Evolutionary conservation across 2,888 invertebrate species (phyloP).

Genomic region (Xylota segnis): DNA sequence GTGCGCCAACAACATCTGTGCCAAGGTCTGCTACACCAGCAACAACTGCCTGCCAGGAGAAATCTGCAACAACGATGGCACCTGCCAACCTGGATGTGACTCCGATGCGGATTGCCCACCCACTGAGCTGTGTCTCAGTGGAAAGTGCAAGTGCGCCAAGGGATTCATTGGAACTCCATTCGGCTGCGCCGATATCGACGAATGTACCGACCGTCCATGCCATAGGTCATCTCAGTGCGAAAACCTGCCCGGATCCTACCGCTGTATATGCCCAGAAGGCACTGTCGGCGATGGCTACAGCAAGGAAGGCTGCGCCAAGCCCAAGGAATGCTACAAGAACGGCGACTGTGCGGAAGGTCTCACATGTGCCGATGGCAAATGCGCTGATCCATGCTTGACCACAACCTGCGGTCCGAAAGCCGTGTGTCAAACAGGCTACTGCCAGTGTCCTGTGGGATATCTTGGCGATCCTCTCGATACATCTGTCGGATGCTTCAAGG

Average conservation of each 20-base stretch:
- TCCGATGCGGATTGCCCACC: conserved; percentile 91
- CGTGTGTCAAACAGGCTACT: conserved; percentile 90
- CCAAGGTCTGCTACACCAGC: conserved; percentile 94
- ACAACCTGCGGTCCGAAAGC: conserved; percentile 92
- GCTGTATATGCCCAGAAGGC: conserved; percentile 91
- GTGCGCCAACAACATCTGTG: conserved; percentile 91
- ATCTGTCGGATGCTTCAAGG: conserved; percentile 93
- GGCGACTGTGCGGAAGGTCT: conserved; percentile 91
- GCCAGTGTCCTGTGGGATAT: conserved; percentile 92
- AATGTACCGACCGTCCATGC: conserved; percentile 91
- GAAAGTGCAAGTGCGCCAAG: conserved; percentile 90
- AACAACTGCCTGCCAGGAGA: conserved; percentile 96
- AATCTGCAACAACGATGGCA: conserved; percentile 91
- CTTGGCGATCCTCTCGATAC: conserved; percentile 92
- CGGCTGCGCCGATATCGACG: conserved; percentile 93
- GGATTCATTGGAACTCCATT: conserved; percentile 91
- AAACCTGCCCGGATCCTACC: conserved; percentile 92
- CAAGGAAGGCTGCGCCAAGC: conserved; percentile 91
- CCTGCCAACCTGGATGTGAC: conserved; percentile 93
- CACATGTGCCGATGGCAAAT: conserved; percentile 91
- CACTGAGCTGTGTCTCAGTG: conserved; percentile 91
- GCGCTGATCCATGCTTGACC: conserved; percentile 91
- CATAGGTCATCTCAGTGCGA: conserved; percentile 92
- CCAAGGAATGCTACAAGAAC: conserved; percentile 91
- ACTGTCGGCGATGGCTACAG: conserved; percentile 90